phyloP scores from a whole-genome alignment of 2,888 invertebrate species.

The Labia minor region DNA sequence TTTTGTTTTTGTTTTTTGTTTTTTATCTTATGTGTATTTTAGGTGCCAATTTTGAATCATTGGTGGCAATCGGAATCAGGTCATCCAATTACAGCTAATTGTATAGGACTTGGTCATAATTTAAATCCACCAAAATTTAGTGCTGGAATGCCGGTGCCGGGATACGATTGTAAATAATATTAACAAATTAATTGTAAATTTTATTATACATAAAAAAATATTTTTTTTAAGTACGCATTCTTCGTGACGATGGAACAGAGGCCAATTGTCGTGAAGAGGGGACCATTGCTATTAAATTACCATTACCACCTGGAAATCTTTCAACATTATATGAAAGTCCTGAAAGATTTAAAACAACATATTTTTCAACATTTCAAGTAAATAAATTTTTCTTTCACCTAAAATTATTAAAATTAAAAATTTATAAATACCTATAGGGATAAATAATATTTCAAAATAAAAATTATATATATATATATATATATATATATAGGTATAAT shows the following conservation, averaged over 20 bases:
- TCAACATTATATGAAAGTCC: conserved; percentile 72
- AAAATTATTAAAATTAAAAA: too few species aligned
- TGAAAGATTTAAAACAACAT: conserved; percentile 65
- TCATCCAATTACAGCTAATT: conserved; percentile 76
- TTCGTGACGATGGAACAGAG: conserved; percentile 56
- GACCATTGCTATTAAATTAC: conserved; percentile 69
- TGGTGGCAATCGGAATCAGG: conserved; percentile 99
- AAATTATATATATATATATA: too few species aligned
- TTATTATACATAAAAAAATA: too few species aligned
- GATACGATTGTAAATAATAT: conserved; percentile 61
- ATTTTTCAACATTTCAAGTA: conserved; percentile 75
- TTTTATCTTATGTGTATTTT: too few species aligned
- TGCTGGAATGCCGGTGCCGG: conserved; percentile 79
- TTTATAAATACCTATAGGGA: too few species aligned
- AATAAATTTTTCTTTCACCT: too few species aligned
- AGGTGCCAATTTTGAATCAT: conserved; percentile 70
- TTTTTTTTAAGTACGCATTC: conserved; percentile 47
- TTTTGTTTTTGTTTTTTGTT: too few species aligned
- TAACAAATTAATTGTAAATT: too few species aligned
- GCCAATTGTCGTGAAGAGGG: conserved; percentile 66
- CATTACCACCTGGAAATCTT: conserved; percentile 81
- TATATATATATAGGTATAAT: too few species aligned
- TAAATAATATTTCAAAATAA: too few species aligned
- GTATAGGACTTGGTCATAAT: conserved; percentile 63
- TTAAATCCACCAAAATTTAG: conserved; percentile 60